Base-by-base conservation (phyloP, 2,113 vertebrate genomes). In the Hemibagrus wyckioides region DNA sequence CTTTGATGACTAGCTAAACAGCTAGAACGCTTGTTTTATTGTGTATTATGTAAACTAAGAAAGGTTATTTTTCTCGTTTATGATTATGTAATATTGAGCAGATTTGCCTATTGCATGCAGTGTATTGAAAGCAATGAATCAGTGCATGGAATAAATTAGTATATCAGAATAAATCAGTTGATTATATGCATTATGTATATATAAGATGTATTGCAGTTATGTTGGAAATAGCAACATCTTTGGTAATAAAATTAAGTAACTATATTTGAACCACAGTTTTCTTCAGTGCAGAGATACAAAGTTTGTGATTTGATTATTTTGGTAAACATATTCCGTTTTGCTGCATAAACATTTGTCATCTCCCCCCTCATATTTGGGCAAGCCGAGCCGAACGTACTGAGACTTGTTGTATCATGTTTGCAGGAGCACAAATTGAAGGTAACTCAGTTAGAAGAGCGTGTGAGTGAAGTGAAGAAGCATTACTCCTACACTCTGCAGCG, bases 341-440 rank as follows among this genome's bases (percentile, higher is more conserved):
- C 69, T 57, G 69, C 23, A 59, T 59, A 39, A 81, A 57, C 9
- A 41, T 57, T 39, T 59, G 2, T 41, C 5, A 54, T 50, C 21
- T 39, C 10, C 19, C 44, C 44, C 41, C 0, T 83, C 21, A 25
- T 69, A 36, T 71, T 54, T 83, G 44, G 54, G 52, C 52, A 36
- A 14, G 52, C n/a, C 54, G 25, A 57, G 21, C 54, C 21, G n/a
- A 39, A 44, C 23, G 59, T 85, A 4, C 30, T 86, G 50, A 86
- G 41, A 86, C n/a, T 69, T 69, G 4, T 59, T 25, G 28, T 82
- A 69, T 77, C 57, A 9, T 90, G 52, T 88, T 90, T 92, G 8
- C 93, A 98, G 97, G 97, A 97, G 67, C 97, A 97, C 91, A 98
- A 98, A 89, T 93, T 95, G 65, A 95, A 96, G 57, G 97, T 98